Percentiles rank a stretch among this genome's conserved stretches.
phyloP scores from a whole-genome alignment of 2,113 vertebrate species.

The Oncorhynchus tshawytscha region DNA sequence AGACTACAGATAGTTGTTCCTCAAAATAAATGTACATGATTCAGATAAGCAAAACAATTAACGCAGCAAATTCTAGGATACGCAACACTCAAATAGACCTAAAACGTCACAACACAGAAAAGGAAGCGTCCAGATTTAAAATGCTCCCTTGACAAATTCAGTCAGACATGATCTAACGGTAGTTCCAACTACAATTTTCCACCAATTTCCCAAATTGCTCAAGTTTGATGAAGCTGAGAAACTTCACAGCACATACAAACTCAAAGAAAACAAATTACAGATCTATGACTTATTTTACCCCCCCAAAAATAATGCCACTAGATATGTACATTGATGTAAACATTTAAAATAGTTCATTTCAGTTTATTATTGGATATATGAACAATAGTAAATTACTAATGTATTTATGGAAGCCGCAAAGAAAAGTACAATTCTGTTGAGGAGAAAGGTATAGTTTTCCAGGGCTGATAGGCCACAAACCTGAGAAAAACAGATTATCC shows the following conservation, averaged over 20 bases:
- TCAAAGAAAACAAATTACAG: slow-evolving; percentile 17
- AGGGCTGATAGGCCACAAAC: slow-evolving; percentile 60
- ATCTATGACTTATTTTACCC: slow-evolving; percentile 30
- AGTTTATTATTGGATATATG: slow-evolving; percentile 33
- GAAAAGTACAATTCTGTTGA: slow-evolving; percentile 11
- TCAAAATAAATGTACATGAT: slow-evolving; percentile 14
- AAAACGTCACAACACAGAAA: slow-evolving; percentile 28
- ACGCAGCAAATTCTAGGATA: background rate
- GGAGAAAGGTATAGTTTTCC: slow-evolving; percentile 58
- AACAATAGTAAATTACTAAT: no score
- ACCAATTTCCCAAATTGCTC: slow-evolving; percentile 12
- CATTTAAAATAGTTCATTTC: background rate
- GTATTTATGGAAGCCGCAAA: background rate
- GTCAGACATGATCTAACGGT: slow-evolving; percentile 7
- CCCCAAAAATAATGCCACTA: slow-evolving; percentile 36
- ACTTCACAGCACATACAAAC: background rate
- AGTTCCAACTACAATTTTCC: slow-evolving; percentile 22
- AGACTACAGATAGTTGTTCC: slow-evolving; percentile 7
- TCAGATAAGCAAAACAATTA: slow-evolving; percentile 17
- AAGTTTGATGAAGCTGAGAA: background rate
- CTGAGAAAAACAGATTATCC: slow-evolving; percentile 63
- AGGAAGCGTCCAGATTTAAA: slow-evolving; percentile 14
- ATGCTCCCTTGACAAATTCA: slow-evolving; percentile 35
- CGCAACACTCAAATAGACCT: slow-evolving; percentile 10
- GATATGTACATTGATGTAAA: slow-evolving; percentile 47